Conservation (phyloP, 1,140 invertebrate species). For the Maniola jurtina region DNA sequence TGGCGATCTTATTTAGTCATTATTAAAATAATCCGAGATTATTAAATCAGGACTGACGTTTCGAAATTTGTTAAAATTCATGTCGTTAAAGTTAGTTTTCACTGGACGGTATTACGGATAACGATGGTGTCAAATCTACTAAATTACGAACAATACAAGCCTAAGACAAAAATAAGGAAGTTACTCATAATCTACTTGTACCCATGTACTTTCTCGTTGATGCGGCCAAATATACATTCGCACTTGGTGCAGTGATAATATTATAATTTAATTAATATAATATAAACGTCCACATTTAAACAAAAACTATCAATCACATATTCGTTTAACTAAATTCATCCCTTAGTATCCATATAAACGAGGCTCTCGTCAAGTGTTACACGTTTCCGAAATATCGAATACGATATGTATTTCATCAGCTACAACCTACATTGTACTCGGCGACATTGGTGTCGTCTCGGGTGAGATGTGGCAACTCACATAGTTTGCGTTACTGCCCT, state of each 20-base stretch:
- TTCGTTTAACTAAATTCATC: conserved; percentile 50
- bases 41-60: background rate
- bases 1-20: no score
- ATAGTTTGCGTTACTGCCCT: no score
- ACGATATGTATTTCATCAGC: background rate
- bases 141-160: conserved; percentile 41
- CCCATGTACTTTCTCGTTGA: conserved; percentile 54
- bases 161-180: conserved; percentile 12
- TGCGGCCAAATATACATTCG: conserved; percentile 56
- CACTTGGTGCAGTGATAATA: conserved; percentile 69
- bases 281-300: conserved; percentile 57
- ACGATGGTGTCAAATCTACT: conserved; percentile 54
- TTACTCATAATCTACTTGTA: conserved; percentile 13
- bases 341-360: conserved; percentile 28
- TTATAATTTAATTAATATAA: conserved; percentile 44
- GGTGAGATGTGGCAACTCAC: no score
- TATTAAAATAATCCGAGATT: no score
- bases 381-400: no score
- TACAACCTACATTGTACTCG: background rate
- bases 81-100: conserved; percentile 45
- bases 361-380: conserved; percentile 10
- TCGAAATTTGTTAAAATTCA: conserved; percentile 10
- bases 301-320: conserved; percentile 63
- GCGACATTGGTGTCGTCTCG: no score
- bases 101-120: conserved; percentile 73